Evolutionary conservation across 2,113 vertebrate genomes (phyloP).

Genomic region (Excalfactoria chinensis): DNA sequence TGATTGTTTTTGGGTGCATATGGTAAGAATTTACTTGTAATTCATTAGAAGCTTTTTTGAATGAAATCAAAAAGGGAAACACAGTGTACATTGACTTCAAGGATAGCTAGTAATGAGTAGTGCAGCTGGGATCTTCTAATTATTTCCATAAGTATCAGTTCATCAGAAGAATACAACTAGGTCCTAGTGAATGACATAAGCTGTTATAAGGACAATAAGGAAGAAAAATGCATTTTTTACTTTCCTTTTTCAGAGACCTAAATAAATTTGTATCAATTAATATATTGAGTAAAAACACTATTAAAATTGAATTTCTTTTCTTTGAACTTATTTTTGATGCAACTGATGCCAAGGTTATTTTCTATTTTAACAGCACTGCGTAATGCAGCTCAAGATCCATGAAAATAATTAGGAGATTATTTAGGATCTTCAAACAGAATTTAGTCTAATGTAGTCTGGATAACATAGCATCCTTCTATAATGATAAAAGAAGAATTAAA

Average conservation of each 20-base stretch:
- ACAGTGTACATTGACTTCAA: background rate
- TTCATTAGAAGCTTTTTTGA: slow-evolving; percentile 28
- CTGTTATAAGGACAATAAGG: background rate
- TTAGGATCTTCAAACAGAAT: background rate
- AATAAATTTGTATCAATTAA: background rate
- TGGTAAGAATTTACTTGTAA: slow-evolving; percentile 29
- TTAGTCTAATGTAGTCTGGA: background rate
- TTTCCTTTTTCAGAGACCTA: background rate
- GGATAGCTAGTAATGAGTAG: background rate
- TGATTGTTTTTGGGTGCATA: background rate
- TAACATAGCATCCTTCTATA: background rate
- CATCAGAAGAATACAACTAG: background rate
- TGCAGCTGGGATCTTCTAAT: slow-evolving; percentile 23
- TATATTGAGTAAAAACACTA: background rate
- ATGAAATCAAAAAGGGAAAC: background rate
- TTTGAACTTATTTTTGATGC: background rate
- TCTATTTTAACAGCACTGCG: background rate
- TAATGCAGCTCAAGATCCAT: background rate
- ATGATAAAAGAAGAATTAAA: background rate
- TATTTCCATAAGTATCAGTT: slow-evolving; percentile 19
- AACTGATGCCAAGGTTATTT: background rate
- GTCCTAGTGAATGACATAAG: background rate
- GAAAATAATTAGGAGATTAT: background rate
- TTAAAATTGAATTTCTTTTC: background rate
- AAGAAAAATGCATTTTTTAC: rapidly evolving